Percentiles rank a stretch among this genome's conserved stretches.
phyloP scores from a whole-genome alignment of 1,140 invertebrate genomes.

The Tetramorium simillimum region DNA sequence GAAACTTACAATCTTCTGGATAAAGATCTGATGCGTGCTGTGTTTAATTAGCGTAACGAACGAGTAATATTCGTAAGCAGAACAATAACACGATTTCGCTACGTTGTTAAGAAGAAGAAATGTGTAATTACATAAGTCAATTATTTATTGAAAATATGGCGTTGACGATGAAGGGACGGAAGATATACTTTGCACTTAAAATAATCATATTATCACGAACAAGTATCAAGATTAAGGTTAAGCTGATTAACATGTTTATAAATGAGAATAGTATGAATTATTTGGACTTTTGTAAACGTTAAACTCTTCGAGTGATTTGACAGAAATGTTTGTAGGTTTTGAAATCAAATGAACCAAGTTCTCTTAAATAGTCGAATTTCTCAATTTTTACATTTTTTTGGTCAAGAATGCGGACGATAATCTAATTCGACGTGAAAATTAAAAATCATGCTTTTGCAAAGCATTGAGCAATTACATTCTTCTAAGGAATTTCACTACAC shows the following conservation, averaged over 20 bases:
- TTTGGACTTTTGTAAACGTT: not conserved
- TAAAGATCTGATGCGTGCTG: slow-evolving; percentile 44
- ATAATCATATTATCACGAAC: not conserved
- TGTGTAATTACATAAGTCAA: not conserved
- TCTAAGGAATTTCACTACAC: not conserved
- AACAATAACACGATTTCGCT: not conserved
- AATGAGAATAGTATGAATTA: slow-evolving; percentile 8
- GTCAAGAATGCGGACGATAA: not conserved
- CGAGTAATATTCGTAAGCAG: slow-evolving; percentile 33
- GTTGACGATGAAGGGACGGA: not conserved
- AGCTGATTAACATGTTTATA: not conserved
- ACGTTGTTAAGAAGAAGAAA: slow-evolving; percentile 26
- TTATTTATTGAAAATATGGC: slow-evolving; percentile 1
- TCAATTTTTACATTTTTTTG: not conserved
- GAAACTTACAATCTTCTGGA: slow-evolving; percentile 29
- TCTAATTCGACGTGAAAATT: not conserved
- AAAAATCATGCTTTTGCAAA: not conserved
- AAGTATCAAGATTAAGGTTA: not conserved
- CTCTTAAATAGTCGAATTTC: not conserved
- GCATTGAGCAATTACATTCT: slow-evolving; percentile 11
- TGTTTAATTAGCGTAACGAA: slow-evolving; percentile 50
- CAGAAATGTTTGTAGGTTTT: not conserved
- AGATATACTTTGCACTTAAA: not conserved
- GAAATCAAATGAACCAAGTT: not conserved
- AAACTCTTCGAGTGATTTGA: not conserved